Evolutionary conservation across 1,140 invertebrate genomes (phyloP), one percentile per base, ranked within the genome.

Genomic region (Linepithema humile): DNA sequence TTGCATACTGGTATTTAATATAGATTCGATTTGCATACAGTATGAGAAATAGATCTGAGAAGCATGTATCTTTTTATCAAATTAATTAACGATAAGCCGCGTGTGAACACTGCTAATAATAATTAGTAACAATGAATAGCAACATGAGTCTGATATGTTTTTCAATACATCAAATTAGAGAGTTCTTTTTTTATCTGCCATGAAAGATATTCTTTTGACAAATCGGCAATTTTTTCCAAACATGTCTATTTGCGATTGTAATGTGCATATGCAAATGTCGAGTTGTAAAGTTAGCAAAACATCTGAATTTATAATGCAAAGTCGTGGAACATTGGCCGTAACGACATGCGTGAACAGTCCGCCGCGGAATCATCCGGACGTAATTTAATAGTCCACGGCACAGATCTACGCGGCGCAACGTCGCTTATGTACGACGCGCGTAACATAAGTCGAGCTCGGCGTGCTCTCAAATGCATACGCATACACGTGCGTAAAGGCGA

Each of bases 401-500:
- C 38, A 17, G n/a, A 74, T 43, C 35, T 59, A 3, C 20, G 20
- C 17, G n/a, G 32, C 17, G 32, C 20, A 53, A 53, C 20, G 38
- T 64, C 74, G 32, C 40, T 78, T 57, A 53, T n/a, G 7, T 3
- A 35, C 48, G 77, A 32, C 59, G 35, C 48, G n/a, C 0, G 38
- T 40, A 59, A 32, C 35, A 6, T 20, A 23, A 59, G 20, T 59
- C 50, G 29, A 15, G 48, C 29, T 9, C 6, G 57, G 10, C 35
- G 32, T 29, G 3, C 29, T 20, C 29, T n/a, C 20, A 32, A 0
- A 35, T 26, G 62, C 35, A 59, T 9, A 72, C 15, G 29, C 9
- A n/a, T 29, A 32, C 69, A 38, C 53, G 69, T 50, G 72, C 84
- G 15, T 77, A 82, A 73, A 57, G 48, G 85, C 82, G 83, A 82